These are phyloP conservation scores for Drosophila rellima DNA, from an alignment of 2,888 invertebrate species.

Conservation along the genomic window DNA sequence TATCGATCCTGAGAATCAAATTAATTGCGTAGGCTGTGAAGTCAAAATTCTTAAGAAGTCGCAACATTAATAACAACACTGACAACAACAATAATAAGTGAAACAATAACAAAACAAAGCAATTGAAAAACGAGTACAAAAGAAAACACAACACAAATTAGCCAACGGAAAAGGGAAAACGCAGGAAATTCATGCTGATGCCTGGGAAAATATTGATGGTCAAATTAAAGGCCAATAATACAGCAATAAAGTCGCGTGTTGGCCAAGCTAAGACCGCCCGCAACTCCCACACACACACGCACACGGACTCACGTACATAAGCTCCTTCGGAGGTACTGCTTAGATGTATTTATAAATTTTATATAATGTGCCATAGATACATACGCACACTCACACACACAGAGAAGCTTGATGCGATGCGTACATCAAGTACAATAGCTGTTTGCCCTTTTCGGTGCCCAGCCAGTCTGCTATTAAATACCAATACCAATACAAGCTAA, in stretches of 20 bases:
- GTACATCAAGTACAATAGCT: constrained; percentile 67
- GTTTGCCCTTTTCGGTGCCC: constrained; percentile 66
- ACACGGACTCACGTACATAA: constrained; percentile 1
- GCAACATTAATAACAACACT: constrained; percentile 9
- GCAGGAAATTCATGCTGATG: constrained; percentile 48
- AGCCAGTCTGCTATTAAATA: constrained; percentile 61
- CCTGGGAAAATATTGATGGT: constrained; percentile 67
- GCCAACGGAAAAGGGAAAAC: constrained; percentile 33
- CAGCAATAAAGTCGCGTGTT: constrained; percentile 69
- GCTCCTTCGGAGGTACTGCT: constrained; percentile 58
- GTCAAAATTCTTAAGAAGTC: constrained; percentile 30
- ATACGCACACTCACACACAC: constrained; percentile 31
- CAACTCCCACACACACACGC: constrained; percentile 25
- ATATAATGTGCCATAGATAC: constrained; percentile 68
- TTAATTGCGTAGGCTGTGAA: constrained; percentile 23
- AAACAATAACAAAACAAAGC: constrained; percentile 18
- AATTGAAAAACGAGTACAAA: constrained; percentile 37
- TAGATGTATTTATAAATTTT: constrained; percentile 77
- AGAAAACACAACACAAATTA: constrained; percentile 65
- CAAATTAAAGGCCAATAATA: constrained; percentile 79
- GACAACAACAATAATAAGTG: background rate
- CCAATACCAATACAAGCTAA: constrained; percentile 73
- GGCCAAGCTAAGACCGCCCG: constrained; percentile 42
- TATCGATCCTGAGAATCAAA: constrained; percentile 16
- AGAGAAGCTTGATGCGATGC: constrained; percentile 32